A percentile compares a stretch with the other conserved stretches of the same genome.
Conservation (phyloP, 2,888 invertebrate species). For the Monochamus alternatus region DNA sequence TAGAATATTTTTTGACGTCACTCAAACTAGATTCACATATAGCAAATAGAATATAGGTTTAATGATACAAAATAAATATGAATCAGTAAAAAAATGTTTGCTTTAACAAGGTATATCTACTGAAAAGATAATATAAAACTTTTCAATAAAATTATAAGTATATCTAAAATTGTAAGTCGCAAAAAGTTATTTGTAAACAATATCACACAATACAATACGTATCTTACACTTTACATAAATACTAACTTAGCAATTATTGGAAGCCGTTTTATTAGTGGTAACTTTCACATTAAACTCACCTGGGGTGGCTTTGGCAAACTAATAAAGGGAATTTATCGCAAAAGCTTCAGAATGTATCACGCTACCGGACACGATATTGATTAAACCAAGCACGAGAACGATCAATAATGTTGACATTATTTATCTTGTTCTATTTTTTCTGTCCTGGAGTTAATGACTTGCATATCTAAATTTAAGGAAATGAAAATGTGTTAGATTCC, state of each 20-base stretch:
- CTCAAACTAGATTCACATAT: no score
- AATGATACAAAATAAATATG: no score
- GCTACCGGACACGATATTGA: slow-evolving; percentile 50
- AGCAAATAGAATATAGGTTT: no score
- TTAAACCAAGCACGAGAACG: slow-evolving; percentile 27
- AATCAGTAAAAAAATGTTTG: no score
- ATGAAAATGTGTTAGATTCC: no score
- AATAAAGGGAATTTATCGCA: slow-evolving; percentile 49
- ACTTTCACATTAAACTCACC: slow-evolving; percentile 44
- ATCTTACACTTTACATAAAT: neutral
- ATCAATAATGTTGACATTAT: slow-evolving; percentile 14
- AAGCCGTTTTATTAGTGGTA: neutral
- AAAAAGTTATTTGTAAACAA: slow-evolving; percentile 8
- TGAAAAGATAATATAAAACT: no score
- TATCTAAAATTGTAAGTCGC: no score
- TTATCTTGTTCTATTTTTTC: neutral
- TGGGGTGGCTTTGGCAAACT: slow-evolving; percentile 45
- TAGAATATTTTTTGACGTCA: no score
- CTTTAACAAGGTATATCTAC: no score
- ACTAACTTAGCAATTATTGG: neutral
- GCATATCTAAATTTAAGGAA: no score
- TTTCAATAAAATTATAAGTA: no score
- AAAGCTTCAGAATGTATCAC: slow-evolving; percentile 44
- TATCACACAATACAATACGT: neutral
- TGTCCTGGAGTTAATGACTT: no score